Evolutionary conservation across 2,888 invertebrate genomes (phyloP).

Genomic region (Drosophila merina): DNA sequence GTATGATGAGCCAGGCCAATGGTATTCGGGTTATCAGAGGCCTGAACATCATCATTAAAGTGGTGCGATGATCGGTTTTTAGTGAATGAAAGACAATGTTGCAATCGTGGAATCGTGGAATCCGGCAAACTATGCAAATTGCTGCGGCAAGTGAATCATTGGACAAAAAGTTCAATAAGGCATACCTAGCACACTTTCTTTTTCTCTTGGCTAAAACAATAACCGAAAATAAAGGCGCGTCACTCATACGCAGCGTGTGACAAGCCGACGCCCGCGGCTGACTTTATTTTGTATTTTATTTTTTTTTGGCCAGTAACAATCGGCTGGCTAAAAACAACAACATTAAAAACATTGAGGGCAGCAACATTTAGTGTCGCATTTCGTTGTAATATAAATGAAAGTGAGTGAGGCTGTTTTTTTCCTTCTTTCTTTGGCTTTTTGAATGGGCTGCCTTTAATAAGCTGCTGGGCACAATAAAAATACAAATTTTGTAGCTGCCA

Average conservation of each 20-base stretch:
- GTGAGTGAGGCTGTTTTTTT: slow-evolving; percentile 65
- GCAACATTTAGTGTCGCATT: slow-evolving; percentile 75
- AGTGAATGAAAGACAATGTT: slow-evolving; percentile 34
- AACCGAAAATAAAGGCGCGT: slow-evolving; percentile 78
- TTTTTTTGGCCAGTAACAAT: slow-evolving; percentile 54
- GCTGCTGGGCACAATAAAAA: slow-evolving; percentile 55
- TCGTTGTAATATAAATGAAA: slow-evolving; percentile 79
- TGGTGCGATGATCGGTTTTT: slow-evolving; percentile 56
- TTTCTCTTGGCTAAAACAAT: slow-evolving; percentile 73
- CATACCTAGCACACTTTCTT: slow-evolving; percentile 75
- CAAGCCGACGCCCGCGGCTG: slow-evolving; percentile 65
- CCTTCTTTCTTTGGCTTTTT: slow-evolving; percentile 24
- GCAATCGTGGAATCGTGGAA: slow-evolving; percentile 32
- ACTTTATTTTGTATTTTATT: not conserved
- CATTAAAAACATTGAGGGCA: slow-evolving; percentile 53
- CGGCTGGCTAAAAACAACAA: slow-evolving; percentile 41
- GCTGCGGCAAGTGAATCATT: slow-evolving; percentile 68
- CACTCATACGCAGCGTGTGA: slow-evolving; percentile 80
- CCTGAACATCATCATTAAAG: not conserved
- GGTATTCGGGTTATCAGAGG: slow-evolving; percentile 45
- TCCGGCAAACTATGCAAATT: slow-evolving; percentile 62
- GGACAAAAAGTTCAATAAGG: slow-evolving; percentile 38
- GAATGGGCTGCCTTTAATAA: slow-evolving; percentile 74
- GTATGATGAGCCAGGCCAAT: slow-evolving; percentile 25
- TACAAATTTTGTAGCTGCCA: slow-evolving; percentile 49